These are phyloP conservation scores for Opisthograptis luteolata DNA, from an alignment of 2,888 invertebrate species.

Conservation along the genomic window DNA sequence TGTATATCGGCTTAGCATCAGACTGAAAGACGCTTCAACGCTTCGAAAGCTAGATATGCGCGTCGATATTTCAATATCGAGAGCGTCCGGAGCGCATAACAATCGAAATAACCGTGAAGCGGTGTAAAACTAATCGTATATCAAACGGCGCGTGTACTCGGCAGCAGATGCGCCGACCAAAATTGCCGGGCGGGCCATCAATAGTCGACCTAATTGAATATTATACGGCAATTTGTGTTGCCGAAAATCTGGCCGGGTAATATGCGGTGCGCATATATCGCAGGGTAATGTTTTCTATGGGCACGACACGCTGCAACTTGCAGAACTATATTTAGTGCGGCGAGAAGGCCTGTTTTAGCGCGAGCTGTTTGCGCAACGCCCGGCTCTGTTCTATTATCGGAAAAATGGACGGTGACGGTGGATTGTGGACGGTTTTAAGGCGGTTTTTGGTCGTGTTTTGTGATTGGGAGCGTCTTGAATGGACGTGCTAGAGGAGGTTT, in stretches of 20 bases:
- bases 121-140: conserved; percentile 78
- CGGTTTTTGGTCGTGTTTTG: conserved; percentile 36
- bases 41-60: not conserved
- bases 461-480: no score
- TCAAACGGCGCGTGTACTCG: conserved; percentile 59
- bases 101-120: conserved; percentile 49
- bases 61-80: conserved; percentile 8
- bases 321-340: conserved; percentile 62
- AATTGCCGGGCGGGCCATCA: conserved; percentile 77
- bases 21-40: conserved; percentile 32
- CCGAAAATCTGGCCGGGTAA: conserved; percentile 80
- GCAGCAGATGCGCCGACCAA: conserved; percentile 80
- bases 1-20: conserved; percentile 30
- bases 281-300: conserved; percentile 72
- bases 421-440: conserved; percentile 28
- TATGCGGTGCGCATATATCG: conserved; percentile 80
- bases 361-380: conserved; percentile 76
- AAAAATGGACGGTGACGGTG: conserved; percentile 57
- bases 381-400: conserved; percentile 77
- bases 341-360: conserved; percentile 63
- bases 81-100: conserved; percentile 28
- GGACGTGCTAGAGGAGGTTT: no score
- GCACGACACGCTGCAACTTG: conserved; percentile 67
- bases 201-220: conserved; percentile 82
- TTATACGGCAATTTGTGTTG: conserved; percentile 82